Base-by-base conservation (phyloP, 2,113 vertebrate species). In the Gobius niger region DNA sequence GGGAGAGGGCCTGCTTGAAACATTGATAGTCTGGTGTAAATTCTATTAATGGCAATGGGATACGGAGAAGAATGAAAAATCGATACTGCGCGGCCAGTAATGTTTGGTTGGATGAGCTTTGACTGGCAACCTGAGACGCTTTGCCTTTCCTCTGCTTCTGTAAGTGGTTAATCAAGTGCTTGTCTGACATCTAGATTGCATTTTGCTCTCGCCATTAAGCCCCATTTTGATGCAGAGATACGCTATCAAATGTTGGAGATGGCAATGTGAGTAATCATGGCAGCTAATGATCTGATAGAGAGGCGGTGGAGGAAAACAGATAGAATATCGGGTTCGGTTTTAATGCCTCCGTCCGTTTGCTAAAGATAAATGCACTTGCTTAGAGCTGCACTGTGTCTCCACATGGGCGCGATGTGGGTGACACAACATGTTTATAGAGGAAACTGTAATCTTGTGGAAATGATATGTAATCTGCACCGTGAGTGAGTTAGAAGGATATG, bases 111-210 rank as follows among this genome's bases (percentile, higher is more conserved):
- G 77, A 90, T 90, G 80, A 79, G 85, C 50, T 60, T 78, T 75
- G 86, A 89, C 87, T 87, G 85, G 94, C 93, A 95, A 95, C 85
- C 80, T 93, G 94, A 96, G 93, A 93, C 73, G 76, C 67, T 49
- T 70, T 47, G 85, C 76, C 67, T 72, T 66, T 51, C 69, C 42
- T 73, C 73, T 77, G 79, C 64, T 77, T 76, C 85, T 87, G 64
- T 82, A 82, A 90, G 81, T 87, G 87, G 86, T 86, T 85, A 82
- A 90, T 87, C 85, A 82, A 84, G 73, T 82, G 73, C 70, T 84
- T 85, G 76, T 87, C 85, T 85, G 73, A 87, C 88, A 83, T 82
- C 75, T 70, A 73, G 75, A 91, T 87, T 85, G 83, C 85, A 88
- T 90, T 91, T 88, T 83, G 77, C 63, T 74, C 81, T 85, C 76